Evolutionary conservation across 2,113 vertebrate genomes (phyloP), one percentile per base, ranked within the genome.

Genomic region (Cervus canadensis): DNA sequence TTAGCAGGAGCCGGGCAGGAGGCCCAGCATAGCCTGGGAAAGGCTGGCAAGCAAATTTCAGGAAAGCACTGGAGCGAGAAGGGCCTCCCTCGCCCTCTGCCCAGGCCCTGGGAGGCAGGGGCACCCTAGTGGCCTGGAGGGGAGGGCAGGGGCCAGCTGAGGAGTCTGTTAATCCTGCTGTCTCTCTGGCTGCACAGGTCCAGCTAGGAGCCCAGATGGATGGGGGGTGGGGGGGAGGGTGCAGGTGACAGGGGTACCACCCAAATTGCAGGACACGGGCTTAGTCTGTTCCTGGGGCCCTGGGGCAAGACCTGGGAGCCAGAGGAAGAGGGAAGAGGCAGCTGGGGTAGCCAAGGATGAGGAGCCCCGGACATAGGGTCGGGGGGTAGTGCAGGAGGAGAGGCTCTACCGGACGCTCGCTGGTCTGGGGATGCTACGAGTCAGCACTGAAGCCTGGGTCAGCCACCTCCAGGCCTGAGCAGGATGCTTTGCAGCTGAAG

Each of bases 1-100:
- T 98, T 97, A 97, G 97, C 93, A 59, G 90, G 93, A 93, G 96
- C 59, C 13, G 15, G 48, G 52, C 85, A 45, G 33, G 45, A 43
- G 64, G 76, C 26, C 88, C 16, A 0, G 50, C 43, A 4, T 7
- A 19, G 43, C 54, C 71, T 3, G 45, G 54, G 84, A 81, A 95
- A 85, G 52, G 23, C 36, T 21, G 23, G 36, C 26, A 83, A 50
- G 64, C 43, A 13, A 40, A 87, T 7, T 2, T 30, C 71, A 45
- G 21, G 86, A 45, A 52, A 15, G 67, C 33, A 0, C 23, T 3
- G 43, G 45, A 94, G 64, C 43, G 6, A 30, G 45, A 4, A 28
- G 26, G 60, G 40, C 12, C 36, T 40, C 64, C 40, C 2, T 62
- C 8, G 1, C 64, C 76, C 84, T 92, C 64, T 1, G 0, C 60